Percentiles rank a stretch among this genome's conserved stretches.
phyloP scores from a whole-genome alignment of 1,140 invertebrate species.

The Bilobella aurantiaca region DNA sequence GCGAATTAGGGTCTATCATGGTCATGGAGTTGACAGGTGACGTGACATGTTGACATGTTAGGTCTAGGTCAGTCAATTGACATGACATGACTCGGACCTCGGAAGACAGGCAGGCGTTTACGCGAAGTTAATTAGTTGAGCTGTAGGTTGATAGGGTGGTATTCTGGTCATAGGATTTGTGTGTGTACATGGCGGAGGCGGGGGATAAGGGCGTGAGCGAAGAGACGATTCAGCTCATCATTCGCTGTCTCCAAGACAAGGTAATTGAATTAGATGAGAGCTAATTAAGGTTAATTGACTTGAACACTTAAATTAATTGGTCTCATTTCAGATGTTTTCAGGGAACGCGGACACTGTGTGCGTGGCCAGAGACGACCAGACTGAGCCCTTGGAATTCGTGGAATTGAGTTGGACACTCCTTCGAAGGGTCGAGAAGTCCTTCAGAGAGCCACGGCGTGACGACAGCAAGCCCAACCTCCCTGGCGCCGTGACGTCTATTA shows the following conservation, averaged over 20 bases:
- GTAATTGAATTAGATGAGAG: conserved; percentile 12
- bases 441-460: too few relatives aligned
- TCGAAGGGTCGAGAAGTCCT: too few relatives aligned
- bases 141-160: not conserved
- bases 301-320: not conserved
- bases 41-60: too few relatives aligned
- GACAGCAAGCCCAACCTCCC: too few relatives aligned
- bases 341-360: conserved; percentile 13
- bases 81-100: too few relatives aligned
- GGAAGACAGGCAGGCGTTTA: too few relatives aligned
- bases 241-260: conserved; percentile 21
- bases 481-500: too few relatives aligned
- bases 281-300: not conserved
- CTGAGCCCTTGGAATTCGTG: not conserved
- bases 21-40: too few relatives aligned
- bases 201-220: not conserved
- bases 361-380: conserved; percentile 6
- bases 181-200: not conserved
- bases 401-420: conserved; percentile 2
- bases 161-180: not conserved
- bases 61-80: too few relatives aligned
- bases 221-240: conserved; percentile 1
- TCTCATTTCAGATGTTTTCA: conserved; percentile 19
- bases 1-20: too few relatives aligned
- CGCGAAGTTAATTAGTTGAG: too few relatives aligned